Evolutionary conservation across 2,797 vertebrate genomes (phyloP), one percentile per base, ranked within the genome.

Genomic region (Enteromius trimaculatus): DNA sequence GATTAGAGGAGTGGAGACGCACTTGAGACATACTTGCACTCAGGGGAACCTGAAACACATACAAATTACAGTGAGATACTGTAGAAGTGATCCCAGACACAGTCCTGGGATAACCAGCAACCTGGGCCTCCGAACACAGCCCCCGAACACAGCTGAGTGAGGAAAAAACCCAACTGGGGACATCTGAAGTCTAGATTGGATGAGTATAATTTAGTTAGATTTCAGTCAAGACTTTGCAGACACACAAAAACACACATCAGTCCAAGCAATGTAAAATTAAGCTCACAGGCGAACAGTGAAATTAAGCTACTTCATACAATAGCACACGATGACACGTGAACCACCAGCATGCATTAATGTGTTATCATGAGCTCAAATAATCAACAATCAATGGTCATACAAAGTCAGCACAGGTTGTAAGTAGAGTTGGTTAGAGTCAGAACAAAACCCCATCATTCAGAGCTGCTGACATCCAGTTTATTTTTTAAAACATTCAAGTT

Each of bases 1-100:
- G 98, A 91, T 99, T 99, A 86, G 98, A 99, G 47, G 98, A 97
- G 93, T 99, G 98, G 89, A 99, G 93, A 76, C 98, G 96, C 88
- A 98, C 92, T 0, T 96, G 96, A 53, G 98, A 97, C 96, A 98
- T 96, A 9, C 97, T 97, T 80, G 97, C 93, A 84, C 97, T 98
- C 87, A 97, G 95, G 86, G 98, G 97, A 87, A 99, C 97, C 98
- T 99, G 60, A 79, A 69, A 72, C 26, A 78, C 13, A 77, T 42
- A 66, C 17, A 80, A 14, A 31, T n/a, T 13, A 23, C 55, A 71
- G 21, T 53, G 68, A 75, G 42, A 53, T 17, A 34, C 34, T 34
- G 34, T 34, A 76, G 26, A 14, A 26, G 29, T 44, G 8, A 78
- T 47, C 29, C 44, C 60, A 76, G 17, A 81, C 70, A 29, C 7